Conservation (phyloP, 2,113 vertebrate genomes). For the Tilapia sparmanii region DNA sequence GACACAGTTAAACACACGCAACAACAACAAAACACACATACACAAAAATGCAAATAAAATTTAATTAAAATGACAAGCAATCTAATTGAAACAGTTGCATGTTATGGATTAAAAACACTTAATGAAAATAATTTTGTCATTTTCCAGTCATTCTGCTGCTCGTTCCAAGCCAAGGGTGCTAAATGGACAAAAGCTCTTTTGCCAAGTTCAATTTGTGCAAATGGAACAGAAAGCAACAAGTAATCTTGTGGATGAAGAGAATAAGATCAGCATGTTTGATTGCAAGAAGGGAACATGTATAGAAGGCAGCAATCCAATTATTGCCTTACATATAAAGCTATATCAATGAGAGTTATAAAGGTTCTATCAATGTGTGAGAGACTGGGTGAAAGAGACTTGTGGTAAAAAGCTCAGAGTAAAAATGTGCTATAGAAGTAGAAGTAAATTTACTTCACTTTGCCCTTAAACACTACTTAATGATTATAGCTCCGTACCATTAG, state of each 20-base stretch:
- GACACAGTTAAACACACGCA: background rate
- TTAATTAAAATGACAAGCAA: background rate
- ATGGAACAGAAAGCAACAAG: background rate
- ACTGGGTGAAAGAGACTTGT: background rate
- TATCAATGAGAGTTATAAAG: background rate
- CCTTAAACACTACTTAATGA: background rate
- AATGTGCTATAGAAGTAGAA: background rate
- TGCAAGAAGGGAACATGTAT: background rate
- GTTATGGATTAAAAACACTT: background rate
- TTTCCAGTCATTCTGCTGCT: background rate
- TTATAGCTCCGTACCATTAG: accelerated
- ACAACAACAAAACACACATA: background rate
- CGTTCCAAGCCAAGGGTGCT: background rate
- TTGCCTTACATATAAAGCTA: background rate
- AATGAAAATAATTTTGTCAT: background rate
- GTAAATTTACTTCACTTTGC: background rate
- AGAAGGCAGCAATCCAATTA: background rate
- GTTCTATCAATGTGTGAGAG: background rate
- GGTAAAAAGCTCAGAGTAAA: background rate
- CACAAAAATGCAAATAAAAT: background rate
- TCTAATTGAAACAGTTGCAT: background rate
- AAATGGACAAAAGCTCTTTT: background rate
- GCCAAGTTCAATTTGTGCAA: background rate
- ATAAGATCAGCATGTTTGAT: accelerated
- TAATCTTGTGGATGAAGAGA: background rate